Conservation (phyloP, 1,140 invertebrate genomes). For the Aphelinus certus region DNA sequence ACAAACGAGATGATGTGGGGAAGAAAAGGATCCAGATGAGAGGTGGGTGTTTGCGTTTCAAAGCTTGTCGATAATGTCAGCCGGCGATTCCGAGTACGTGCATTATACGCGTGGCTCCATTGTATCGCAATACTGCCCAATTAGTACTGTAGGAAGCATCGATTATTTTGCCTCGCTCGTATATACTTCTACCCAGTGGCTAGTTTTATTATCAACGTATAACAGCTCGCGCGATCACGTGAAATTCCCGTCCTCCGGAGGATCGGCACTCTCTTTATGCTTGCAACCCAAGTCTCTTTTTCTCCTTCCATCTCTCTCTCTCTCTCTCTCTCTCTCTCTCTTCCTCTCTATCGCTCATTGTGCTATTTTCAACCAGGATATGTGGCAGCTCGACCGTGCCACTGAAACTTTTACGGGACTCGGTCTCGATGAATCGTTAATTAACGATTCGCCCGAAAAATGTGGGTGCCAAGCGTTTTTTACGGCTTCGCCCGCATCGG, state of each 20-base stretch:
- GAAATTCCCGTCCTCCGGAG: conserved; percentile 17
- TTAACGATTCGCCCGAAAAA: conserved; percentile 6
- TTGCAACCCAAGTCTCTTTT: conserved; percentile 6
- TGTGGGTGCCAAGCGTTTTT: too few relatives aligned
- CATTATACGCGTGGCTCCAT: conserved; percentile 22
- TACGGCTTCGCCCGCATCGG: too few relatives aligned
- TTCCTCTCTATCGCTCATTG: neutral
- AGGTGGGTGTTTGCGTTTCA: neutral
- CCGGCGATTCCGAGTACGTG: conserved; percentile 19
- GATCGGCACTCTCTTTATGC: too few relatives aligned
- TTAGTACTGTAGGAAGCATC: conserved; percentile 33
- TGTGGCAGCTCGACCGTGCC: neutral
- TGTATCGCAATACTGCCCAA: conserved; percentile 28
- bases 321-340: conserved; percentile 31
- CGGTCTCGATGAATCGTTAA: conserved; percentile 15
- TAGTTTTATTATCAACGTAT: conserved; percentile 34
- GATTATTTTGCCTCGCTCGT: conserved; percentile 10
- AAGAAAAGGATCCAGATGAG: neutral
- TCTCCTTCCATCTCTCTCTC: conserved; percentile 26
- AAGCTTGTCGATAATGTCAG: conserved; percentile 22
- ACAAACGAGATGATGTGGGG: neutral
- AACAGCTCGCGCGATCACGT: neutral
- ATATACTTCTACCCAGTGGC: neutral
- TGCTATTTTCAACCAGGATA: conserved; percentile 9
- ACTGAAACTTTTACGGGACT: conserved; percentile 20